These are phyloP conservation scores for Chionis minor DNA, from an alignment of 2,113 vertebrate genomes.

Conservation along the genomic window DNA sequence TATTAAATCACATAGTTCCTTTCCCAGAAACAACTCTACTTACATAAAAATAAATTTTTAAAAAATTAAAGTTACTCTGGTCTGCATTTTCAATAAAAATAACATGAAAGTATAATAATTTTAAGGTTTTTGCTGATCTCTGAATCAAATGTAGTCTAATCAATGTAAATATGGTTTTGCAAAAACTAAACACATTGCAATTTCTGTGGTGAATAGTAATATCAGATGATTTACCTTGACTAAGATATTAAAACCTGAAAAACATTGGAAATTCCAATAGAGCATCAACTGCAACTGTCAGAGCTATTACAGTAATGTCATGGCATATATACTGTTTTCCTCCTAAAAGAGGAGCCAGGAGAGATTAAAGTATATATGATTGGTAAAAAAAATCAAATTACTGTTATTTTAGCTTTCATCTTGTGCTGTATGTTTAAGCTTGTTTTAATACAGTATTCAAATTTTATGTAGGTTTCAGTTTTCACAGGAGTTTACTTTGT, in stretches of 20 bases:
- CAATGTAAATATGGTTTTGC: slow-evolving; percentile 28
- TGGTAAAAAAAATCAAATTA: slow-evolving; percentile 36
- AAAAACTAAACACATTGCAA: slow-evolving; percentile 16
- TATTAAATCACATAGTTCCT: not conserved
- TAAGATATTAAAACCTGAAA: slow-evolving; percentile 39
- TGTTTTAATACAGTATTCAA: not conserved
- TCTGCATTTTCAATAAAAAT: slow-evolving; percentile 45
- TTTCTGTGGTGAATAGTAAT: slow-evolving; percentile 40
- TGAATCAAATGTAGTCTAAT: slow-evolving; percentile 20
- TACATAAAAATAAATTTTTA: not conserved
- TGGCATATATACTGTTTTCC: not conserved
- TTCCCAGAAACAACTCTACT: slow-evolving; percentile 5
- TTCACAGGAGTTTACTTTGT: not conserved
- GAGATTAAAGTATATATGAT: slow-evolving; percentile 20
- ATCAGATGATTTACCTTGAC: slow-evolving; percentile 25
- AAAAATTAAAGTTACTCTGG: not conserved
- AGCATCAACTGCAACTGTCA: slow-evolving; percentile 26
- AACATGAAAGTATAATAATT: slow-evolving; percentile 35
- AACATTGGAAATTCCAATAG: slow-evolving; percentile 25
- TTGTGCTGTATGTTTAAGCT: not conserved
- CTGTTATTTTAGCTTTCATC: slow-evolving; percentile 1
- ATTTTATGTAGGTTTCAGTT: not conserved
- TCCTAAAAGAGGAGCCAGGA: slow-evolving; percentile 4
- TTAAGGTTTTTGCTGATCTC: slow-evolving; percentile 27
- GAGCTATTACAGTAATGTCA: slow-evolving; percentile 5